Conservation (phyloP, 2,888 invertebrate genomes). For the Carpatolechia fugitivella region DNA sequence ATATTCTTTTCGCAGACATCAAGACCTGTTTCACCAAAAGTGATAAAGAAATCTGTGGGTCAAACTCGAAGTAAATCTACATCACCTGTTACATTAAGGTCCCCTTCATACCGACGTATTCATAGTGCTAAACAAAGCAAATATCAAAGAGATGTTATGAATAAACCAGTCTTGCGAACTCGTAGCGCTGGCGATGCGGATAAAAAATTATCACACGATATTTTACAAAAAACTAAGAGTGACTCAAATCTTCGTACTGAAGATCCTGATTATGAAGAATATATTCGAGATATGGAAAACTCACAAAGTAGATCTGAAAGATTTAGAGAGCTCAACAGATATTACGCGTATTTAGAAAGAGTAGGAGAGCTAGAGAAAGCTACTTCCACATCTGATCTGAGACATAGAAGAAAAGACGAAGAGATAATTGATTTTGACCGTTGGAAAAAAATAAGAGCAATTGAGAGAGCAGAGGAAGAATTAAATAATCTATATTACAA, state of each 20-base stretch:
- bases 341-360: conserved; percentile 91
- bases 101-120: conserved; percentile 83
- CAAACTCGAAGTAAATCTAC: conserved; percentile 68
- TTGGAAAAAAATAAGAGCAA: conserved; percentile 89
- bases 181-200: conserved; percentile 84
- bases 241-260: conserved; percentile 58
- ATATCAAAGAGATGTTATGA: conserved; percentile 47
- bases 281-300: conserved; percentile 82
- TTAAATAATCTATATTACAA: conserved; percentile 86
- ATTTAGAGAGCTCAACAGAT: conserved; percentile 90
- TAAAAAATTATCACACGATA: conserved; percentile 36
- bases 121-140: conserved; percentile 71
- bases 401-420: conserved; percentile 85
- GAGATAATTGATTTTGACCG: conserved; percentile 92
- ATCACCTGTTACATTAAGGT: conserved; percentile 81
- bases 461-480: conserved; percentile 91
- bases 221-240: conserved; percentile 51
- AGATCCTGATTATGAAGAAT: conserved; percentile 83
- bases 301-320: conserved; percentile 85
- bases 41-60: conserved; percentile 37
- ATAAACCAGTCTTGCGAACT: conserved; percentile 76
- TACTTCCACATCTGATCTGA: conserved; percentile 84
- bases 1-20: conserved; percentile 66
- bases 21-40: conserved; percentile 63
- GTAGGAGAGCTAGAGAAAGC: conserved; percentile 89